A percentile compares a stretch with the other conserved stretches of the same genome.
phyloP scores from a whole-genome alignment of 1,140 invertebrate species.

The Lycorma delicatula region DNA sequence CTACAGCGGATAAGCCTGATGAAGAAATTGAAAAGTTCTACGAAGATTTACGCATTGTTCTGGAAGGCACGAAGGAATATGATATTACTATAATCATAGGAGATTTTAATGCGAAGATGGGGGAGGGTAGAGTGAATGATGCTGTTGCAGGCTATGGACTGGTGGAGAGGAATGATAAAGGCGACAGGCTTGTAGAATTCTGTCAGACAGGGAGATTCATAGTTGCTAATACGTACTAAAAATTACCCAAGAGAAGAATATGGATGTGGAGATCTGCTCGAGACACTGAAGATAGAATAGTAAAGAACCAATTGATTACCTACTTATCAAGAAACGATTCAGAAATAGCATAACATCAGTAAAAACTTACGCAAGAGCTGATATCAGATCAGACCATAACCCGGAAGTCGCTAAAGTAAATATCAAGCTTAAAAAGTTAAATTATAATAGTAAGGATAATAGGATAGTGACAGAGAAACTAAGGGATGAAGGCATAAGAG shows the following conservation, averaged over 20 bases:
- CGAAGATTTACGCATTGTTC: conserved; percentile 14
- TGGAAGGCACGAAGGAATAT: conserved; percentile 18
- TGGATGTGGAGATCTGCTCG: conserved; percentile 35
- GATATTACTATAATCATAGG: conserved; percentile 27
- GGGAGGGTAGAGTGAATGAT: conserved; percentile 15
- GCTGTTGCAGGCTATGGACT: conserved; percentile 24
- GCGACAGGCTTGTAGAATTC: conserved; percentile 30
- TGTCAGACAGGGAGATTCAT: conserved; percentile 31
- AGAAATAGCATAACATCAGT: conserved; percentile 29
- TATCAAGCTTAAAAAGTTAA: conserved; percentile 4
- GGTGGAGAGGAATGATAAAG: conserved; percentile 30
- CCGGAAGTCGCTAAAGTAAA: conserved; percentile 21
- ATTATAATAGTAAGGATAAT: background rate
- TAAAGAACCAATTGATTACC: conserved; percentile 36
- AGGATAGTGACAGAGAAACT: background rate
- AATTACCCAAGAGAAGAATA: conserved; percentile 27
- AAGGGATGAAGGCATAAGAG: background rate
- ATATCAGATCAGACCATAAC: conserved; percentile 32
- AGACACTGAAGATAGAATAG: conserved; percentile 25
- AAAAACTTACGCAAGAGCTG: background rate
- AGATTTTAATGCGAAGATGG: conserved; percentile 31
- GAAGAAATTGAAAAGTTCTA: conserved; percentile 28
- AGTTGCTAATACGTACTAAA: conserved; percentile 32
- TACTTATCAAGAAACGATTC: conserved; percentile 31
- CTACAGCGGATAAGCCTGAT: conserved; percentile 20